A percentile compares a stretch with the other conserved stretches of the same genome.
phyloP scores from a whole-genome alignment of 2,797 vertebrate genomes.

The Falco columbarius region DNA sequence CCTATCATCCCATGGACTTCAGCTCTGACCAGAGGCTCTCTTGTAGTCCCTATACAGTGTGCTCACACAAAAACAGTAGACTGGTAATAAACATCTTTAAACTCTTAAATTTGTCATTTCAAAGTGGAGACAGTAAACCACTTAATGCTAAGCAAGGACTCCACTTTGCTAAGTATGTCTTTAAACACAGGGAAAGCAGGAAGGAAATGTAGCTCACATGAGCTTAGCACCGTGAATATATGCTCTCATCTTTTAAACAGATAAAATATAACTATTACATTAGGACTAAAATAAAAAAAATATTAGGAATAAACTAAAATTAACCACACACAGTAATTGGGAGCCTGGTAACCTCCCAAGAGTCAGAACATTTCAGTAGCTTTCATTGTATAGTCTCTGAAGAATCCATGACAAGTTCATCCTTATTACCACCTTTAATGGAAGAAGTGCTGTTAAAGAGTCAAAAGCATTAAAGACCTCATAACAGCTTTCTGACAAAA shows the following conservation, averaged over 20 bases:
- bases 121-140: not conserved
- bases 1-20: not conserved
- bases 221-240: not conserved
- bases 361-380: not conserved
- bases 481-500: conserved; percentile 26
- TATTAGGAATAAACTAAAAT: not conserved
- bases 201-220: not conserved
- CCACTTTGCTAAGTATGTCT: not conserved
- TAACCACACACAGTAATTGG: not conserved
- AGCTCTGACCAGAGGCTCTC: not conserved
- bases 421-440: not conserved
- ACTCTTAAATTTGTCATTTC: not conserved
- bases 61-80: not conserved
- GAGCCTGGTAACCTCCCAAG: not conserved
- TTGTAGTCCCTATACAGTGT: not conserved
- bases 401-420: not conserved
- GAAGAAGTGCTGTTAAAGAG: not conserved
- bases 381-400: not conserved
- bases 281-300: not conserved
- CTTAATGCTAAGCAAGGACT: not conserved
- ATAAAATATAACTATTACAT: not conserved
- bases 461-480: conserved; percentile 2
- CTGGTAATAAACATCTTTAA: not conserved
- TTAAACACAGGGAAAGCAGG: not conserved
- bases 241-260: not conserved